These are phyloP conservation scores for Chlamydotis undulata DNA, from an alignment of 2,113 vertebrate genomes.

Conservation along the genomic window DNA sequence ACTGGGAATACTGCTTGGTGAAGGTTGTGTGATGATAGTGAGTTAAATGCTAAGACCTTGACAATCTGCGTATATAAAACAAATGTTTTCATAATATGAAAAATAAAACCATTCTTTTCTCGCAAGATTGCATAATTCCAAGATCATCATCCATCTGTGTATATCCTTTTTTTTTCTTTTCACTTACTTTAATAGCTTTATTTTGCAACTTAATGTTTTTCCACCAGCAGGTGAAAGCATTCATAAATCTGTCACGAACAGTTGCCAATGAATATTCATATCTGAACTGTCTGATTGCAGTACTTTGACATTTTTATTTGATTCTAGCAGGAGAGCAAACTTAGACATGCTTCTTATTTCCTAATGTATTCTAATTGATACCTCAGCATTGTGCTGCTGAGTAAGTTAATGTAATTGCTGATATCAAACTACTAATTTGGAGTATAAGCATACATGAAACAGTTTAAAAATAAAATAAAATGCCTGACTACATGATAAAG, in stretches of 20 bases:
- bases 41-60: conserved; percentile 64
- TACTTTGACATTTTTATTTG: conserved; percentile 82
- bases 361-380: conserved; percentile 67
- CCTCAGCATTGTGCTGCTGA: conserved; percentile 59
- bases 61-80: conserved; percentile 57
- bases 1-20: background rate
- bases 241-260: conserved; percentile 86
- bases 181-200: conserved; percentile 81
- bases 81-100: conserved; percentile 75
- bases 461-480: background rate
- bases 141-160: conserved; percentile 78
- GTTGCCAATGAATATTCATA: conserved; percentile 89
- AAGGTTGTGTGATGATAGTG: background rate
- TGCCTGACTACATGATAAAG: background rate
- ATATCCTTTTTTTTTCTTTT: conserved; percentile 68
- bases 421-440: conserved; percentile 61
- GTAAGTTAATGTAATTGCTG: conserved; percentile 64
- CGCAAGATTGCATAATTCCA: conserved; percentile 70
- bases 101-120: conserved; percentile 67
- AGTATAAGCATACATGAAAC: conserved; percentile 32
- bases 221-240: conserved; percentile 84
- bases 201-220: conserved; percentile 81
- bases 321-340: conserved; percentile 73
- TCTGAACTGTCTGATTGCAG: conserved; percentile 77
- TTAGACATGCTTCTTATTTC: conserved; percentile 71